Percentiles rank a stretch among this genome's conserved stretches.
Conservation (phyloP, 2,113 vertebrate genomes). For the Alligator sinensis region DNA sequence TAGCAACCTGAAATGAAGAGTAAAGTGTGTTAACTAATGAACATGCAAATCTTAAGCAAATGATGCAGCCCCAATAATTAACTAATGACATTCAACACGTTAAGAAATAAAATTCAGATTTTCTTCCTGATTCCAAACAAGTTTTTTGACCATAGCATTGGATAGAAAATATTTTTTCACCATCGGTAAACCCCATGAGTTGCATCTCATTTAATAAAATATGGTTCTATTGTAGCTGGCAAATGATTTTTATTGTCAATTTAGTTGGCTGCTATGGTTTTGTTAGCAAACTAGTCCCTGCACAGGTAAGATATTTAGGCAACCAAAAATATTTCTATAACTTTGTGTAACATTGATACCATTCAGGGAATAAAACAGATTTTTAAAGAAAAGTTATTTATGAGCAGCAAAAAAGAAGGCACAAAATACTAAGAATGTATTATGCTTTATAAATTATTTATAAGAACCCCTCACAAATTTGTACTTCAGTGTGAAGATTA, state of each 20-base stretch:
- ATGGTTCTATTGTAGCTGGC: neutral
- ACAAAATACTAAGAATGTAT: neutral
- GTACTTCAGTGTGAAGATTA: slow-evolving; percentile 3
- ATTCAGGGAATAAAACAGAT: neutral
- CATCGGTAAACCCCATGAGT: neutral
- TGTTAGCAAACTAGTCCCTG: neutral
- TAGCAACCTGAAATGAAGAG: slow-evolving; percentile 46
- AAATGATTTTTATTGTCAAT: neutral
- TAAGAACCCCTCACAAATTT: neutral
- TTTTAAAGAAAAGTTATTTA: slow-evolving; percentile 16
- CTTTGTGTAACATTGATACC: neutral
- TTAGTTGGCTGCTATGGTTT: slow-evolving; percentile 14
- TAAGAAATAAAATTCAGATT: neutral
- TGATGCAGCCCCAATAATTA: neutral
- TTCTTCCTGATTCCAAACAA: neutral
- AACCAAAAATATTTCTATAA: neutral
- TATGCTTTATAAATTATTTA: neutral
- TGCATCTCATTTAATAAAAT: slow-evolving; percentile 6
- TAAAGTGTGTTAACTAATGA: slow-evolving; percentile 46
- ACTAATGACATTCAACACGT: fast-evolving
- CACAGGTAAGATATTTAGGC: neutral
- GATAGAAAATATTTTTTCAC: neutral
- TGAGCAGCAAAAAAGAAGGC: slow-evolving; percentile 6
- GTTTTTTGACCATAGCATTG: neutral
- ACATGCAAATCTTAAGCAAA: neutral